Percentiles rank a stretch among this genome's conserved stretches.
Evolutionary conservation across 2,113 vertebrate species (phyloP).

Genomic region (Poeciliopsis occidentalis): DNA sequence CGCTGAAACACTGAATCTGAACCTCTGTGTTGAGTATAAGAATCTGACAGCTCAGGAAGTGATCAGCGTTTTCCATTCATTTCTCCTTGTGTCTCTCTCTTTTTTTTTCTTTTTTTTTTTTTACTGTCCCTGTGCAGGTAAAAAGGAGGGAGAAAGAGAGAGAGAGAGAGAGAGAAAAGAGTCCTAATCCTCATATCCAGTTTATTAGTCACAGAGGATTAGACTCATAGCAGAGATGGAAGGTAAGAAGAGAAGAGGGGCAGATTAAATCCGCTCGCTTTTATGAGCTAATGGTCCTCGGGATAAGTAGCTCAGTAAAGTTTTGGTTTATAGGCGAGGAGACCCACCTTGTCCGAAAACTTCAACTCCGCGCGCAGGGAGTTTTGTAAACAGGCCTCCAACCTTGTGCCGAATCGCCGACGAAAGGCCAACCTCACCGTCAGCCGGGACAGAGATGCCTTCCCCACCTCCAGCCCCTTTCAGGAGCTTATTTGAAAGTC

Average conservation of each 20-base stretch:
- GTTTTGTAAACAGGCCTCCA: constrained; percentile 22
- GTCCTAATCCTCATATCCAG: constrained; percentile 56
- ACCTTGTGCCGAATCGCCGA: constrained; percentile 18
- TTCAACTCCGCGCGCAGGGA: neutral
- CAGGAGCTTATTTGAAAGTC: constrained; percentile 65
- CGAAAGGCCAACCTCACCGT: constrained; percentile 38
- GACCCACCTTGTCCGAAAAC: neutral
- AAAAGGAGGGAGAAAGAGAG: neutral
- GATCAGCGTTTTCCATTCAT: constrained; percentile 55
- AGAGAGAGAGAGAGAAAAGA: too few relatives aligned
- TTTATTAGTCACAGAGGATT: constrained; percentile 74
- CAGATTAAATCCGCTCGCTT: constrained; percentile 52
- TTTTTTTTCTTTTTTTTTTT: neutral
- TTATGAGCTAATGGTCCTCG: constrained; percentile 44
- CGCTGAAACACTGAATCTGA: neutral
- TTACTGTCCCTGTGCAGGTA: constrained; percentile 61
- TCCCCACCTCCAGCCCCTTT: constrained; percentile 46
- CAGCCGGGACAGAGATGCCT: constrained; percentile 34
- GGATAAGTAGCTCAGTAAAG: constrained; percentile 18
- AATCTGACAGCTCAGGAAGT: constrained; percentile 33
- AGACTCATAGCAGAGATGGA: constrained; percentile 55
- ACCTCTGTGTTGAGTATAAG: neutral
- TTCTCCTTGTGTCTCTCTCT: constrained; percentile 16
- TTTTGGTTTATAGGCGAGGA: neutral
- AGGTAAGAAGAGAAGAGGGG: constrained; percentile 51